Evolutionary conservation across 2,797 vertebrate species (phyloP), one percentile per base, ranked within the genome.

Genomic region (Enteromius mattozi): DNA sequence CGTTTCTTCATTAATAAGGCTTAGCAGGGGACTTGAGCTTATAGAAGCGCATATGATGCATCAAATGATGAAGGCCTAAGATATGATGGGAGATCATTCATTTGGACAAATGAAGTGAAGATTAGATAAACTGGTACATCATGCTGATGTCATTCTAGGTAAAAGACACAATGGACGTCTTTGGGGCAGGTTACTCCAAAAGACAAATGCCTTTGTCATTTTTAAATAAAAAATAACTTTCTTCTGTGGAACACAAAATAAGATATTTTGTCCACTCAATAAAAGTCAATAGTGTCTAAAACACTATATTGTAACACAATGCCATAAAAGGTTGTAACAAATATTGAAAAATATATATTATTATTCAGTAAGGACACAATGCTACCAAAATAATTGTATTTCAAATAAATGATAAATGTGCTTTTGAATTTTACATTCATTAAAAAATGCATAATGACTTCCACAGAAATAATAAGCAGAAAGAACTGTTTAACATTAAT

Each of bases 1-100:
- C 0, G 49, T 76, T 76, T 76, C 72, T 37, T 35, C 14, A 56
- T 33, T 56, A 76, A 76, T n/a, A 56, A 76, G 19, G n/a, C 49
- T 51, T 75, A 35, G 47, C 3, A 8, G 10, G 13, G 3, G 30
- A 54, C 5, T 14, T 37, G 33, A 76, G 74, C 19, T 37, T n/a
- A 35, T 24, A 54, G 33, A 54, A 76, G 19, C 1, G 35, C 14
- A 8, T 2, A 24, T 4, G 6, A n/a, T 7, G 27, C 1, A 51
- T 56, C 72, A 75, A 75, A n/a, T 14, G 12, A 21, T 37, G 12
- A 6, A 21, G 35, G 33, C 12, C 21, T 56, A 76, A 56, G 21
- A 54, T 33, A 27, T 37, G 49, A 56, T 54, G 3, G 30, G 10
- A 75, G 19, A 35, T 75, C 0, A 54, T 54, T 75, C 54, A n/a